Percentiles rank a stretch among this genome's conserved stretches.
phyloP scores from a whole-genome alignment of 2,888 invertebrate genomes.

The Sinodicranocentrus sp. region DNA sequence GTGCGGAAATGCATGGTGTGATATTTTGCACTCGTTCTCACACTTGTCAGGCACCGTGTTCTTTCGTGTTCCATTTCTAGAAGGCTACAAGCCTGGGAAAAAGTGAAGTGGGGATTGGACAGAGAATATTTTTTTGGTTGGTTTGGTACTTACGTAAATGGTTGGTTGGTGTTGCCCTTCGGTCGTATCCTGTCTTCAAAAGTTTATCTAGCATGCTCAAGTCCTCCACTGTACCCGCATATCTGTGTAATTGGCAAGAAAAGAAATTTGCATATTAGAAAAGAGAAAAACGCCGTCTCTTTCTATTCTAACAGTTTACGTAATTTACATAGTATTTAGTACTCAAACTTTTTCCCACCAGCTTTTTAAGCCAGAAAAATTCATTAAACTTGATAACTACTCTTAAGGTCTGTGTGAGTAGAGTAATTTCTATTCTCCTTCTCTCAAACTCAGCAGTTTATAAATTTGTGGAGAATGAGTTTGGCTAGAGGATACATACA shows the following conservation, averaged over 20 bases:
- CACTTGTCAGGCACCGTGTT: constrained; percentile 14
- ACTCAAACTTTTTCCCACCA: constrained; percentile 8
- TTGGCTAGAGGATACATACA: too few relatives aligned
- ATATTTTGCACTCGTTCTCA: constrained; percentile 15
- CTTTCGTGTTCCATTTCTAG: neutral
- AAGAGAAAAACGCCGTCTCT: constrained; percentile 36
- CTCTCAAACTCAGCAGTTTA: too few relatives aligned
- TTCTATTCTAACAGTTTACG: neutral
- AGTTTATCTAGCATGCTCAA: constrained; percentile 79
- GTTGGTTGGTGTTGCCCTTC: constrained; percentile 80
- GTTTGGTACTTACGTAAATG: constrained; percentile 78
- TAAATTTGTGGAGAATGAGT: too few relatives aligned
- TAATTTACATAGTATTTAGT: constrained; percentile 33
- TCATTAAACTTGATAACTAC: constrained; percentile 12
- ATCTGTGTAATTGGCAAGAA: constrained; percentile 73
- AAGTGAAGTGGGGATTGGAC: constrained; percentile 3
- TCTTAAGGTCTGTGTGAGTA: too few relatives aligned
- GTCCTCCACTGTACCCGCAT: constrained; percentile 78
- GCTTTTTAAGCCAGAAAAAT: neutral
- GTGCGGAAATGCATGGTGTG: neutral
- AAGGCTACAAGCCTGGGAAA: neutral
- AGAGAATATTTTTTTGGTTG: neutral
- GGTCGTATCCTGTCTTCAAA: constrained; percentile 79
- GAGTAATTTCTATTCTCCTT: too few relatives aligned
- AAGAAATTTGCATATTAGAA: constrained; percentile 52